Evolutionary conservation across 2,888 invertebrate genomes (phyloP), one percentile per base, ranked within the genome.

Genomic region (Dicranocentrus wangi): DNA sequence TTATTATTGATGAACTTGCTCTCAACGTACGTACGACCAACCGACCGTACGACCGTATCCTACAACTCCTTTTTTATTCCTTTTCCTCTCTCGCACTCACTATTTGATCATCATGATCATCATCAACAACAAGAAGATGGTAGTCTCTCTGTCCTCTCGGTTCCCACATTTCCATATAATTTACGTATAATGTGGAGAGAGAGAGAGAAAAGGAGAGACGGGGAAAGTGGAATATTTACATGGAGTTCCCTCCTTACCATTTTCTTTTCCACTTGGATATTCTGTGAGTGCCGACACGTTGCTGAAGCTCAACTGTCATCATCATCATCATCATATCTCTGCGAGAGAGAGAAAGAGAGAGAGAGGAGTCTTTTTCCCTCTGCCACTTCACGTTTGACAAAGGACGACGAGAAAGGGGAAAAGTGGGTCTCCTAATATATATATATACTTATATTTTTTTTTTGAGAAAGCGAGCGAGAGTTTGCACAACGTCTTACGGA

Each of bases 1-100:
- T 61, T 61, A 61, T 61, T 61, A 61, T 61, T 61, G 61, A 61
- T 61, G 28, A 61, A 61, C 28, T 61, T 28, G 32, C 28, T 28
- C 19, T 61, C 61, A 60, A n/a, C n/a, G n/a, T n/a, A n/a, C n/a
- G n/a, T n/a, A n/a, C n/a, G n/a, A n/a, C n/a, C n/a, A n/a, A n/a
- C n/a, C n/a, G n/a, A n/a, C n/a, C n/a, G n/a, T n/a, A n/a, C n/a
- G n/a, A n/a, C n/a, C n/a, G n/a, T n/a, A n/a, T n/a, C n/a, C n/a
- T n/a, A n/a, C n/a, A n/a, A 65, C 28, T 28, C 60, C 2, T 28
- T 19, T 42, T 65, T 28, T n/a, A n/a, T 55, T 42, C 42, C 15
- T 60, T 28, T 27, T 28, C 43, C 28, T 61, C 55, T 32, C 42
- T 47, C 43, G 25, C 58, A 21, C 17, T 32, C 23, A 13, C 42